Evolutionary conservation across 2,113 vertebrate species (phyloP).

Genomic region (Phalacrocorax carbo): DNA sequence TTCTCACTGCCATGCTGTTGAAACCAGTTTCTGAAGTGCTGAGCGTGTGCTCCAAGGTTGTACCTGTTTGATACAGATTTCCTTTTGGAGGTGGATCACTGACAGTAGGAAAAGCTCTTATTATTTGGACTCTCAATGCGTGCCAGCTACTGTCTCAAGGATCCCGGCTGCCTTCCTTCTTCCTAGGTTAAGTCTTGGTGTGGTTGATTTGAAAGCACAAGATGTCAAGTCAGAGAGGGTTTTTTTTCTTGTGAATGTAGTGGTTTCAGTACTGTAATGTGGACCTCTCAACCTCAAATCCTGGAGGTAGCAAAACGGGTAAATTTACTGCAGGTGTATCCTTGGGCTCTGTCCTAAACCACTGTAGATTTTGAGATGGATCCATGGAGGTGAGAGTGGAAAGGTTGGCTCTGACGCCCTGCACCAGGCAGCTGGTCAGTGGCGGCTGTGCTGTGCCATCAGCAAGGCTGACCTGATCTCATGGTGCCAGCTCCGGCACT

Average conservation of each 20-base stretch:
- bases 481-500: background rate
- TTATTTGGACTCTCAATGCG: fast-evolving
- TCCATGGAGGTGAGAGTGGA: background rate
- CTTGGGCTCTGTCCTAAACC: background rate
- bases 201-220: background rate
- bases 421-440: fast-evolving
- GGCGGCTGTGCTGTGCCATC: background rate
- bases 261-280: background rate
- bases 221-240: background rate
- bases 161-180: background rate
- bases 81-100: background rate
- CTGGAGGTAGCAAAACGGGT: background rate
- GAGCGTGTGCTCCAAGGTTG: background rate
- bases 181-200: background rate
- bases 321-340: no score
- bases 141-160: background rate
- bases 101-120: background rate
- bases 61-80: background rate
- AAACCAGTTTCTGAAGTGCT: background rate
- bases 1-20: background rate
- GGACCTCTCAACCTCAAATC: background rate
- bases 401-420: background rate
- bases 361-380: background rate
- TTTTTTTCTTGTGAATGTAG: background rate
- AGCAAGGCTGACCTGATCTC: background rate